These are phyloP conservation scores for Synanthedon andrenaeformis DNA, from an alignment of 2,888 invertebrate species.

Conservation along the genomic window DNA sequence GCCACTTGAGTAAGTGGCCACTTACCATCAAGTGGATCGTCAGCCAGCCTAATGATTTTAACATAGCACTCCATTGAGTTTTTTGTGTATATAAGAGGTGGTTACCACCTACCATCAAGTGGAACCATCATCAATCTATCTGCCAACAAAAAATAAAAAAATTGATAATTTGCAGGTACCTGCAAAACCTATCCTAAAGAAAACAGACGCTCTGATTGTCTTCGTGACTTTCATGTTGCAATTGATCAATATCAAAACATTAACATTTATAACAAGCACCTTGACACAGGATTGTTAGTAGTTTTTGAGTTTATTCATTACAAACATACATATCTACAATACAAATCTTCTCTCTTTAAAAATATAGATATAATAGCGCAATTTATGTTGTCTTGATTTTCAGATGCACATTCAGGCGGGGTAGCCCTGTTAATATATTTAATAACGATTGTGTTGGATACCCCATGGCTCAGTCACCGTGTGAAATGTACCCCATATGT, in stretches of 20 bases:
- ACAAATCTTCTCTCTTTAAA: too few species aligned
- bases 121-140: too few species aligned
- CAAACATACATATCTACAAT: too few species aligned
- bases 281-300: constrained; percentile 6
- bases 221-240: constrained; percentile 3
- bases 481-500: neutral
- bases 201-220: neutral
- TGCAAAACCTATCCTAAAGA: neutral
- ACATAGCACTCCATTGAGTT: too few species aligned
- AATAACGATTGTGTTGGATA: constrained; percentile 1
- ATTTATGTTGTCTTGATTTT: neutral
- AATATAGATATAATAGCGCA: too few species aligned
- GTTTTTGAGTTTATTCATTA: neutral
- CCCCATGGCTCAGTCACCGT: neutral
- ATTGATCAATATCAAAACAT: constrained; percentile 1
- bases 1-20: too few species aligned
- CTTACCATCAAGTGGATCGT: too few species aligned
- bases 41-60: too few species aligned
- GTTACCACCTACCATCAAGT: neutral
- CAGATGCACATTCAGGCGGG: constrained; percentile 5
- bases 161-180: neutral
- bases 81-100: too few species aligned
- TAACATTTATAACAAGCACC: constrained; percentile 5
- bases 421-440: constrained; percentile 2
- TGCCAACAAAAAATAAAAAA: too few species aligned